phyloP scores from a whole-genome alignment of 1,140 invertebrate species.

The Drosophila ananassae region DNA sequence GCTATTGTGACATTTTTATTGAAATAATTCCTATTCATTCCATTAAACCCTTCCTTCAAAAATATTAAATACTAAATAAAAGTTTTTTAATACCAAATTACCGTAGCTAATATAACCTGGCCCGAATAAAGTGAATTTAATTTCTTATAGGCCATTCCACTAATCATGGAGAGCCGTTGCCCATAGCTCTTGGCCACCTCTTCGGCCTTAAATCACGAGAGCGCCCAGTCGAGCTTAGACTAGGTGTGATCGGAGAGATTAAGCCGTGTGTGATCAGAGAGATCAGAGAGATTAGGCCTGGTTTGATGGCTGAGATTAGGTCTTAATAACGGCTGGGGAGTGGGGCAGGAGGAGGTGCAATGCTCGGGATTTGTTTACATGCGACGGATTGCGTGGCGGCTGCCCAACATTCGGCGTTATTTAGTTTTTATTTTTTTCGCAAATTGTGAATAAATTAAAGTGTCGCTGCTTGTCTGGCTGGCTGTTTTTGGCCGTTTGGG shows the following conservation, averaged over 20 bases:
- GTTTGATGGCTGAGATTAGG: conserved; percentile 24
- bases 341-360: conserved; percentile 2
- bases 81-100: not conserved
- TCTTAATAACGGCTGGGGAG: not conserved
- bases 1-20: too few species aligned
- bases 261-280: conserved; percentile 18
- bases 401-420: conserved; percentile 71
- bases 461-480: conserved; percentile 27
- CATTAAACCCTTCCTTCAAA: not conserved
- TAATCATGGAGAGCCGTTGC: conserved; percentile 24
- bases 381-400: conserved; percentile 52
- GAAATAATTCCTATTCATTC: too few species aligned
- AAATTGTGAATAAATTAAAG: conserved; percentile 80
- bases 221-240: conserved; percentile 37
- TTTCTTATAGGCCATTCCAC: conserved; percentile 11
- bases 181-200: conserved; percentile 43
- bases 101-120: not conserved
- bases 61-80: not conserved
- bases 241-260: conserved; percentile 9
- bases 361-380: conserved; percentile 59
- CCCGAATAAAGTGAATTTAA: not conserved
- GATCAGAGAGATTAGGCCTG: conserved; percentile 22
- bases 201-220: conserved; percentile 71
- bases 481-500: conserved; percentile 12
- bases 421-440: conserved; percentile 80